Conservation (phyloP, 2,888 invertebrate genomes). For the Apotomis turbidana region DNA sequence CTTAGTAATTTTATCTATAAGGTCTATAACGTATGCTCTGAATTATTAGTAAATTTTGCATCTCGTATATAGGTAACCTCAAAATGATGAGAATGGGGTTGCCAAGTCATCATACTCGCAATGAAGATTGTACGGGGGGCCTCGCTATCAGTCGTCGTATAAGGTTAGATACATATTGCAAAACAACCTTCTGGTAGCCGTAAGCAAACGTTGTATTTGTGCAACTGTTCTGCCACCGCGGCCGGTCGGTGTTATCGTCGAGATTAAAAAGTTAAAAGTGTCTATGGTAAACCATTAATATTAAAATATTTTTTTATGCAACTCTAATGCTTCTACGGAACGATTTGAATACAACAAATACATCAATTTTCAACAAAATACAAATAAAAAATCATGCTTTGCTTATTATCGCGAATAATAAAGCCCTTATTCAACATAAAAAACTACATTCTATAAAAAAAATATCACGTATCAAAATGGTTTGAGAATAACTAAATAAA, state of each 20-base stretch:
- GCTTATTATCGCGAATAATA: no score
- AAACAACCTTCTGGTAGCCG: slow-evolving; percentile 41
- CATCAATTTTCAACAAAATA: no score
- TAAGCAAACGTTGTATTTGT: slow-evolving; percentile 37
- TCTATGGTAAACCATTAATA: not conserved
- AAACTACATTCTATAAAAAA: no score
- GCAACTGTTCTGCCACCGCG: slow-evolving; percentile 37
- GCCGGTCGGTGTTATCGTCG: slow-evolving; percentile 10
- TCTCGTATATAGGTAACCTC: not conserved
- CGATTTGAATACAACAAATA: no score
- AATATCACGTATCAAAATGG: no score
- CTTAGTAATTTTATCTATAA: no score
- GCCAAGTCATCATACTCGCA: not conserved
- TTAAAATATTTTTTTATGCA: not conserved
- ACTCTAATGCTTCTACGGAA: no score
- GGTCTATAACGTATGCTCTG: no score
- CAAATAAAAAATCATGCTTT: no score
- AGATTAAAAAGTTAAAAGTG: slow-evolving; percentile 28
- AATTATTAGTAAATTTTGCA: no score
- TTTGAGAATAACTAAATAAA: no score
- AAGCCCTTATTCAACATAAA: no score
- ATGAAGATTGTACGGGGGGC: slow-evolving; percentile 20
- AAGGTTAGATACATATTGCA: slow-evolving; percentile 39
- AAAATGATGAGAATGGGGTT: not conserved
- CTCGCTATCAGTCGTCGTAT: slow-evolving; percentile 38